A percentile compares a stretch with the other conserved stretches of the same genome.
These are phyloP conservation scores for Portunus trituberculatus DNA, from an alignment of 1,140 invertebrate species.

Conservation along the genomic window DNA sequence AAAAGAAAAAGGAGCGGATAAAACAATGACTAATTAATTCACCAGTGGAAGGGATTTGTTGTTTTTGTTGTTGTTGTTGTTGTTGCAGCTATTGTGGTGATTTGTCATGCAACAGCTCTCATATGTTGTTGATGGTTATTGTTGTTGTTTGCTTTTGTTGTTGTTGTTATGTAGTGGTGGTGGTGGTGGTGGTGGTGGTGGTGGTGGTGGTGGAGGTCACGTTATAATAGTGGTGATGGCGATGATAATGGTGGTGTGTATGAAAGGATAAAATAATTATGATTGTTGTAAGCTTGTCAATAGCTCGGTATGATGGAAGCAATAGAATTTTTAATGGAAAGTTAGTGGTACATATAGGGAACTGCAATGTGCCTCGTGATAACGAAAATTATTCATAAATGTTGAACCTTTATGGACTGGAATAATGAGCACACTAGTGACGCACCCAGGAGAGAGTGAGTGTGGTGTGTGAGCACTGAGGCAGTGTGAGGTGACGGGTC, in stretches of 20 bases:
- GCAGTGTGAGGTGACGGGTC: background rate
- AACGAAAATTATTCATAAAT: background rate
- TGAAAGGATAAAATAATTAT: background rate
- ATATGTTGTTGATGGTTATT: background rate
- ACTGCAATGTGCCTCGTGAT: background rate
- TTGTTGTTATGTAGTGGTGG: background rate
- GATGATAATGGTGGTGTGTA: background rate
- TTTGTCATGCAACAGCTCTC: background rate
- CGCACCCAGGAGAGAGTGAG: too few species aligned
- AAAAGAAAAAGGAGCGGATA: background rate
- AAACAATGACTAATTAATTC: background rate
- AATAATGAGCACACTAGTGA: background rate
- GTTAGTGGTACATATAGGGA: constrained; percentile 54
- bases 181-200: background rate
- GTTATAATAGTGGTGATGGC: background rate
- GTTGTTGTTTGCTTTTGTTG: background rate
- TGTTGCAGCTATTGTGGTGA: background rate
- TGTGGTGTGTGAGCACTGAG: background rate
- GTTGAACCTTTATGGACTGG: background rate
- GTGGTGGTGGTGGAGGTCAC: background rate
- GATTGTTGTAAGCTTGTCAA: background rate
- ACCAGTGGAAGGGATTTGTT: background rate
- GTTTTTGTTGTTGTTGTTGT: background rate
- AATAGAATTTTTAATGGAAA: background rate
- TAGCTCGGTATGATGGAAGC: background rate